Evolutionary conservation across 2,797 vertebrate genomes (phyloP), one percentile per base, ranked within the genome.

Genomic region (Platalea minor): DNA sequence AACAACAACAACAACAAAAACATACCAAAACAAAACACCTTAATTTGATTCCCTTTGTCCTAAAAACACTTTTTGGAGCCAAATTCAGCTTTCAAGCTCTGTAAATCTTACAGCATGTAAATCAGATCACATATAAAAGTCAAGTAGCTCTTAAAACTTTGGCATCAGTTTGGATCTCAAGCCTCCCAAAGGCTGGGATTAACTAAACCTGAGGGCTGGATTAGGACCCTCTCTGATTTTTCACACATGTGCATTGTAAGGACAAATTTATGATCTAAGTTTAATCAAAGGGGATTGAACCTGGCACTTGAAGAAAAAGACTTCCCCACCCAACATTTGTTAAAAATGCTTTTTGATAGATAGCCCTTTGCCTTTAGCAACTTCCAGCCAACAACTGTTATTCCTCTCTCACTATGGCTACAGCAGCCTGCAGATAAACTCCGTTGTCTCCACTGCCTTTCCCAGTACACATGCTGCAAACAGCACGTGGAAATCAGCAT

Each of bases 201-300:
- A 75, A 48, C 31, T n/a, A 23, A 35, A 64, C 12, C 4, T 3
- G 3, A 4, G 7, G 11, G 11, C 19, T 93, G 69, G 41, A 37
- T 72, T 72, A 83, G 53, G 75, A 64, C 11, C 4, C 14, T 57
- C 41, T 41, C 57, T 86, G 50, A 7, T 53, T 78, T 74, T 59
- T 77, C 29, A 57, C 12, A 20, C 3, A 2, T 1, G 1, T 29
- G 5, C 23, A 17, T 65, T 68, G 20, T 53, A 78, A 75, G 43
- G 31, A 41, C 31, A 84, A 33, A 67, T 51, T 48, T 37, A 41
- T 0, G 0, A 12, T 28, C 16, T 4, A 53, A 78, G 2, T 68
- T 61, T 56, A 77, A 68, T n/a, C 25, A 29, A 80, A 72, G 5
- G 13, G 3, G 39, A 26, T 28, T 5, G 4, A 74, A 50, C 6